Evolutionary conservation across 2,113 vertebrate genomes (phyloP).

Genomic region (Alouatta palliata): DNA sequence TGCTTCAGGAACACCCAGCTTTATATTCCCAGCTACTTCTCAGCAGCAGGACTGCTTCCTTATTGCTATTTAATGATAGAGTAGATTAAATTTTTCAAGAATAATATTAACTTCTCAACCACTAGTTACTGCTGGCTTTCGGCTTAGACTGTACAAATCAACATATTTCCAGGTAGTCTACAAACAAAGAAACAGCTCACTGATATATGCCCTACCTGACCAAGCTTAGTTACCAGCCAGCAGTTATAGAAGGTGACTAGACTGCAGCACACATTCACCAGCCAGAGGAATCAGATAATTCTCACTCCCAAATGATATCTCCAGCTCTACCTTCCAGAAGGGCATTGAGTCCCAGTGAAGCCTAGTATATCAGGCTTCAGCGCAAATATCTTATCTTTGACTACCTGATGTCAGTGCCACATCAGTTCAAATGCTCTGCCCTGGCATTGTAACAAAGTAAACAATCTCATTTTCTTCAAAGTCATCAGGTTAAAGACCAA

Average conservation of each 20-base stretch:
- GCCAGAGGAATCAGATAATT: neutral
- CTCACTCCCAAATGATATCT: neutral
- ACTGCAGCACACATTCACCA: neutral
- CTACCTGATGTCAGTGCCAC: neutral
- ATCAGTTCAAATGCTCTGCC: neutral
- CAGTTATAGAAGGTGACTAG: neutral
- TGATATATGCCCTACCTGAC: neutral
- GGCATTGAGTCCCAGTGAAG: neutral
- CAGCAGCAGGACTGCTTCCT: constrained; percentile 15
- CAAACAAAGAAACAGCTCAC: neutral
- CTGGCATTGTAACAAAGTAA: neutral
- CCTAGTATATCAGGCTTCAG: neutral
- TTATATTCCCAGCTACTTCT: neutral
- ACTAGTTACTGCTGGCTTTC: neutral
- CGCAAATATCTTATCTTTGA: neutral
- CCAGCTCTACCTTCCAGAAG: neutral
- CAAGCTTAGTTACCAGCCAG: neutral
- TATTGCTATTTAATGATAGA: constrained; percentile 29
- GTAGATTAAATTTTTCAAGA: constrained; percentile 40
- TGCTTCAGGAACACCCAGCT: constrained; percentile 11
- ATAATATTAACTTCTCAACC: constrained; percentile 34
- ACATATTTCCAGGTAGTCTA: neutral
- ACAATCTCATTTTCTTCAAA: neutral
- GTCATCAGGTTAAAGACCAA: neutral
- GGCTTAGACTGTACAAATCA: neutral